Conservation (phyloP, 2,113 vertebrate genomes). For the Neotoma lepida region DNA sequence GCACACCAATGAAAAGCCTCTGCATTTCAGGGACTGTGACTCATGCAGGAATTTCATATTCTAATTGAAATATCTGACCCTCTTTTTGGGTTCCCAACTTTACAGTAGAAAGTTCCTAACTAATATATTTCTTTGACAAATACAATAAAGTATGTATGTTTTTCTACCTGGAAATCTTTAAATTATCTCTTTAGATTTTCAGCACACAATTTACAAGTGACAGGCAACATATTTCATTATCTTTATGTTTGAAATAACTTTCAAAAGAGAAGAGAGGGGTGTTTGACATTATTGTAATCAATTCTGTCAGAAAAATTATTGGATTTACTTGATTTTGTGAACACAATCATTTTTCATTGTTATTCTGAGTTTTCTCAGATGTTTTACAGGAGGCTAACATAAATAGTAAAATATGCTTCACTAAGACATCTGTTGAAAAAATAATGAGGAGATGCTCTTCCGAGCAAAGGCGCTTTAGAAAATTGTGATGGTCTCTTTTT, state of each 20-base stretch:
- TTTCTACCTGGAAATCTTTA: constrained; percentile 81
- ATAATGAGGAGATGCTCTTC: constrained; percentile 58
- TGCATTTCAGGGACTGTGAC: not conserved
- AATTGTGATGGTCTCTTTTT: not conserved
- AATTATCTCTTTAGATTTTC: constrained; percentile 78
- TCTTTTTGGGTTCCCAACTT: constrained; percentile 67
- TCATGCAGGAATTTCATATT: constrained; percentile 39
- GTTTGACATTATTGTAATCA: constrained; percentile 84
- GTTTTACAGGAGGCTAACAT: constrained; percentile 67
- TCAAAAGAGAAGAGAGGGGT: constrained; percentile 82
- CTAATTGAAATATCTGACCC: constrained; percentile 29
- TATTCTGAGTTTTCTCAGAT: constrained; percentile 80
- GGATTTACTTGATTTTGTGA: constrained; percentile 83
- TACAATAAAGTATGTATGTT: constrained; percentile 70
- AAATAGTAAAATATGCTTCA: constrained; percentile 62
- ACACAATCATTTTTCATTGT: constrained; percentile 83
- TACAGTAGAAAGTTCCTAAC: constrained; percentile 64
- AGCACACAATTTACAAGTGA: constrained; percentile 82
- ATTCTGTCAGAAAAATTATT: constrained; percentile 86
- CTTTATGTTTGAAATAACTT: constrained; percentile 83
- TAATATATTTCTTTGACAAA: constrained; percentile 76
- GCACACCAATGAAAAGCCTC: not conserved
- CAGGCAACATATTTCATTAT: constrained; percentile 85
- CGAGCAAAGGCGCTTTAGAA: not conserved
- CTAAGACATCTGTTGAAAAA: constrained; percentile 73